Base-by-base conservation (phyloP, 2,888 invertebrate genomes). In the Patella pellucida region DNA sequence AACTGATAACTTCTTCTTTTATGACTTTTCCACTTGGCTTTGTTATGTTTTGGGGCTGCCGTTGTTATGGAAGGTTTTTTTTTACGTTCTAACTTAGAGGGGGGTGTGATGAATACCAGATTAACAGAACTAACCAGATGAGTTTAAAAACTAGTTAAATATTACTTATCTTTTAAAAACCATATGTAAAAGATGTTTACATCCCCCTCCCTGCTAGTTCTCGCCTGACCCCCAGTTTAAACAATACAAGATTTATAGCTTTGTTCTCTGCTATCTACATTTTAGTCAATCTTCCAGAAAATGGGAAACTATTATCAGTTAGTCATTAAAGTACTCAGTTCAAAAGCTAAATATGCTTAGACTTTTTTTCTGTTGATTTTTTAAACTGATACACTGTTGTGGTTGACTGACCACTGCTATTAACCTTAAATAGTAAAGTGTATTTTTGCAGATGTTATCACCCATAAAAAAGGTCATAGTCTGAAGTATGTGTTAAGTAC, bases 141-240 rank as follows among this genome's bases (percentile, higher is more conserved):
- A 41, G 62, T 62, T 62, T 62, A 62, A 62, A 62, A 62, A 62
- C 62, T 23, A 62, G 19, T 62, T 62, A 19, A 62, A 62, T 23
- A 12, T 23, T 62, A 11, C 62, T 62, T 62, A 62, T 62, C 62
- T 23, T 62, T 62, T 62, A 14, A 15, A 19, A 62, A 23, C 9
- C 9, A 23, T 62, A 19, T 62, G 62, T 19, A 23, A 62, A 62
- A 19, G 19, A 19, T 19, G 19, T 62, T 62, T 23, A 12, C 19
- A 3, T 23, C 19, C 23, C 62, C 23, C 19, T 62, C 41, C 41
- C 41, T 41, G 41, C 41, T 41, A 41, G 62, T 19, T 62, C 23
- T 62, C 62, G 23, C 19, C 62, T 62, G 62, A 23, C 23, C 9
- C 62, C 19, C 23, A 23, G 62, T 19, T 19, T 62, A 62, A 62